A percentile compares a stretch with the other conserved stretches of the same genome.
phyloP scores from a whole-genome alignment of 2,888 invertebrate genomes.

The Nebria salina region DNA sequence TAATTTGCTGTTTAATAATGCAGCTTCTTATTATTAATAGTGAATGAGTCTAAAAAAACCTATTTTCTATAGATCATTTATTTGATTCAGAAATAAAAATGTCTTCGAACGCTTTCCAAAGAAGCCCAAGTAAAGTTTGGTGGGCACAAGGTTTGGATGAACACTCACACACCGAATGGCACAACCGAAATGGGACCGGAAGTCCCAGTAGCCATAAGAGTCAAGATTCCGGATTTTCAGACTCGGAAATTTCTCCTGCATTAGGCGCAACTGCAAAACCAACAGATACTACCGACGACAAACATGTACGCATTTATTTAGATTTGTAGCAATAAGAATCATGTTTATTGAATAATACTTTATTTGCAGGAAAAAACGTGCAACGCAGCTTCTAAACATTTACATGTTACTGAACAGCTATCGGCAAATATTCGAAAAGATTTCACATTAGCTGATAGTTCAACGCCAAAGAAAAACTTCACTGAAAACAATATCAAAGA shows the following conservation, averaged over 20 bases:
- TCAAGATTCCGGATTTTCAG: constrained; percentile 84
- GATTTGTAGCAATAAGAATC: background rate
- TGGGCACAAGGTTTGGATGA: constrained; percentile 64
- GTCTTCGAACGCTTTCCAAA: constrained; percentile 67
- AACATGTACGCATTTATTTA: constrained; percentile 21
- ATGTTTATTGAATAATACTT: background rate
- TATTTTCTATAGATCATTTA: background rate
- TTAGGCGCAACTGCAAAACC: constrained; percentile 48
- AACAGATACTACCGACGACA: constrained; percentile 53
- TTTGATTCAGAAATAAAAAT: constrained; percentile 11
- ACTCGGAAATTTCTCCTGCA: constrained; percentile 75
- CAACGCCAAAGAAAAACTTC: constrained; percentile 44
- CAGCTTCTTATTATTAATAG: too few relatives aligned
- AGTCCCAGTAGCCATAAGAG: constrained; percentile 75
- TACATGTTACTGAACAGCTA: constrained; percentile 19
- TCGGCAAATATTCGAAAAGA: constrained; percentile 30
- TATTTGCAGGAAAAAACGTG: background rate
- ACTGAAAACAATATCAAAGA: constrained; percentile 40
- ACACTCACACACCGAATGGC: constrained; percentile 49
- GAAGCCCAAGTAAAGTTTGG: constrained; percentile 75
- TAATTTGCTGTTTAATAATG: too few relatives aligned
- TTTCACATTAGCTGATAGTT: constrained; percentile 17
- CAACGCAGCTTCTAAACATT: constrained; percentile 22
- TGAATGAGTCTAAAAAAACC: too few relatives aligned
- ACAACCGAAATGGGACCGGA: constrained; percentile 58